Conservation (phyloP, 2,113 vertebrate genomes). For the Mesitornis unicolor region DNA sequence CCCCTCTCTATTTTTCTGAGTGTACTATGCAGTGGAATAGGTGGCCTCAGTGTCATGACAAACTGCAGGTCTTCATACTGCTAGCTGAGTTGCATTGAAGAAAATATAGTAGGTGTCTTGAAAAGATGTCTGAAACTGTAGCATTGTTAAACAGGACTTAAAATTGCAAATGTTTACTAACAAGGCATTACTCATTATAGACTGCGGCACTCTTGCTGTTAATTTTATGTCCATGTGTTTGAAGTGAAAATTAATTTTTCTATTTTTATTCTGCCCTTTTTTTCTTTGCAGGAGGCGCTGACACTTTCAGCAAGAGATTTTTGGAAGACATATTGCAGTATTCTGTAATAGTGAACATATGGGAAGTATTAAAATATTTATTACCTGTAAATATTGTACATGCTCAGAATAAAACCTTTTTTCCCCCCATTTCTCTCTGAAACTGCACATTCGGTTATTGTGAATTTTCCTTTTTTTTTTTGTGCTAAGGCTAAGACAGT, state of each 20-base stretch:
- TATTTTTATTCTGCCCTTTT: neutral
- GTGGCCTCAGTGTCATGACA: neutral
- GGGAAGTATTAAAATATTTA: constrained; percentile 85
- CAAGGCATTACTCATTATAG: neutral
- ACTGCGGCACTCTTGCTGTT: neutral
- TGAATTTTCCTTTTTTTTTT: constrained; percentile 66
- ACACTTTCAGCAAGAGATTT: constrained; percentile 62
- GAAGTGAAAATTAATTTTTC: constrained; percentile 15
- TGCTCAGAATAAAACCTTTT: constrained; percentile 72
- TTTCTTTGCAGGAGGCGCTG: constrained; percentile 73
- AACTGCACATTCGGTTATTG: constrained; percentile 79
- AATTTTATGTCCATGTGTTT: neutral
- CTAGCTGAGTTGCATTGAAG: neutral
- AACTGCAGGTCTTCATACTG: neutral
- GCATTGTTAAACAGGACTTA: neutral
- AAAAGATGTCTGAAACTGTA: neutral
- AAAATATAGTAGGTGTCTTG: neutral
- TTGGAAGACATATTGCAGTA: constrained; percentile 76
- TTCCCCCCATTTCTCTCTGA: constrained; percentile 60
- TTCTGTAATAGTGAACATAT: constrained; percentile 80
- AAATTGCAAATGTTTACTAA: neutral
- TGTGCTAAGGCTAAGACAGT: constrained; percentile 71
- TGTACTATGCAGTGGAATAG: neutral
- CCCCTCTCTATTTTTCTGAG: neutral
- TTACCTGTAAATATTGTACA: constrained; percentile 84